A percentile compares a stretch with the other conserved stretches of the same genome.
These are phyloP conservation scores for Scomber colias DNA, from an alignment of 2,113 vertebrate species.

Conservation along the genomic window DNA sequence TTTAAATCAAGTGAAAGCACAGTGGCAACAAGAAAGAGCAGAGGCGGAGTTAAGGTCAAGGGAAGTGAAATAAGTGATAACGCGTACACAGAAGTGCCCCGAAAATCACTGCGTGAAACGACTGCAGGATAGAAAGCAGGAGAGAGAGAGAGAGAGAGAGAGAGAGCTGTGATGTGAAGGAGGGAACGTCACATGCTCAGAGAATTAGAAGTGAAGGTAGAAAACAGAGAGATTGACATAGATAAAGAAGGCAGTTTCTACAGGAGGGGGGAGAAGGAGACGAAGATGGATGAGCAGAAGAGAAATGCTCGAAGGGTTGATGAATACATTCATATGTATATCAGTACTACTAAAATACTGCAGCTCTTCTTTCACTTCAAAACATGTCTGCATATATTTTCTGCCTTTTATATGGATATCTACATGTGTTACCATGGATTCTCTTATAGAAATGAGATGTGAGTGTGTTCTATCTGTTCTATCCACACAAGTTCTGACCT, in stretches of 20 bases:
- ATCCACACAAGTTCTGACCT: too few relatives aligned
- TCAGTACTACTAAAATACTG: not conserved
- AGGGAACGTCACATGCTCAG: not conserved
- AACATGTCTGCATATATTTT: not conserved
- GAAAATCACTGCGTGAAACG: slow-evolving; percentile 33
- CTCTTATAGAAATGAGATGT: not conserved
- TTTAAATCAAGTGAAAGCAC: slow-evolving; percentile 43
- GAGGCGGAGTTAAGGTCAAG: slow-evolving; percentile 28
- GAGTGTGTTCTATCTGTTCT: too few relatives aligned
- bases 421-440: not conserved
- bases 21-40: slow-evolving; percentile 34
- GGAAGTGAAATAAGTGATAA: slow-evolving; percentile 36
- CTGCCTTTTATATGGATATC: not conserved
- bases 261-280: not conserved
- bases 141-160: slow-evolving; percentile 2
- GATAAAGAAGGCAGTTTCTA: not conserved
- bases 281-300: not conserved
- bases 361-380: not conserved
- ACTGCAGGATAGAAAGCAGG: slow-evolving; percentile 3
- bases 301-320: not conserved
- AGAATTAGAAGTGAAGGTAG: not conserved
- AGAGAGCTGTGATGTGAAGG: slow-evolving; percentile 5
- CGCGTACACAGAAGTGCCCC: not conserved
- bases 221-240: not conserved
- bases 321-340: slow-evolving; percentile 20